phyloP scores from a whole-genome alignment of 2,888 invertebrate species.

The Trissoscelio sp. region DNA sequence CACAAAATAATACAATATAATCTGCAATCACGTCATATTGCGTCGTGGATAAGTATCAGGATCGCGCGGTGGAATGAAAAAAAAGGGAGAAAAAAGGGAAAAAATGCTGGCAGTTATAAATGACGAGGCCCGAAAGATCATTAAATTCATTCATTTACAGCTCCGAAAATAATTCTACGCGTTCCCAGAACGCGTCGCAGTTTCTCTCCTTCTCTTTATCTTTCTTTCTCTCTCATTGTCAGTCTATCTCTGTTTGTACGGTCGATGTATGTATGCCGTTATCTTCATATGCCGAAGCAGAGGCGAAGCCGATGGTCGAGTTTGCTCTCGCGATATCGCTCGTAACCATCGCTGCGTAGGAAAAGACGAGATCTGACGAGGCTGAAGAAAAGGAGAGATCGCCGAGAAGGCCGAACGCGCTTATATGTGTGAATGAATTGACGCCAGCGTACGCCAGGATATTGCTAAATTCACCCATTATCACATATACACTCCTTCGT shows the following conservation, averaged over 20 bases:
- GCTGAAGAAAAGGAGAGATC: conserved; percentile 52
- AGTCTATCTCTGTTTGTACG: neutral
- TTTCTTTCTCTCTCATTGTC: conserved; percentile 15
- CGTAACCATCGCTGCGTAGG: conserved; percentile 69
- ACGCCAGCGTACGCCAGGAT: conserved; percentile 45
- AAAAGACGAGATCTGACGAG: no score
- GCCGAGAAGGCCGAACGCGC: conserved; percentile 40
- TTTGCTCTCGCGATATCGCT: conserved; percentile 69
- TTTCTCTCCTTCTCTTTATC: neutral
- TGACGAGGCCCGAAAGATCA: conserved; percentile 56
- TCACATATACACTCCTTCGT: conserved; percentile 25
- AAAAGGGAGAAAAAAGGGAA: conserved; percentile 11
- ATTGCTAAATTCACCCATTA: conserved; percentile 59
- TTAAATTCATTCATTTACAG: conserved; percentile 64
- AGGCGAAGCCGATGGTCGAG: conserved; percentile 64
- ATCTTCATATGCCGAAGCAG: conserved; percentile 53
- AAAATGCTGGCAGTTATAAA: conserved; percentile 50
- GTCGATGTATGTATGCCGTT: conserved; percentile 55
- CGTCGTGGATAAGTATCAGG: conserved; percentile 45
- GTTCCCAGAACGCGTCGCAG: conserved; percentile 40
- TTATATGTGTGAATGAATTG: conserved; percentile 52
- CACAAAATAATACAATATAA: conserved; percentile 41
- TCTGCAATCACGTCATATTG: conserved; percentile 51
- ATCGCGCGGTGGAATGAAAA: conserved; percentile 33
- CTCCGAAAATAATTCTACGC: conserved; percentile 61